phyloP scores from a whole-genome alignment of 2,797 vertebrate genomes.

The Tarsius wallacei region DNA sequence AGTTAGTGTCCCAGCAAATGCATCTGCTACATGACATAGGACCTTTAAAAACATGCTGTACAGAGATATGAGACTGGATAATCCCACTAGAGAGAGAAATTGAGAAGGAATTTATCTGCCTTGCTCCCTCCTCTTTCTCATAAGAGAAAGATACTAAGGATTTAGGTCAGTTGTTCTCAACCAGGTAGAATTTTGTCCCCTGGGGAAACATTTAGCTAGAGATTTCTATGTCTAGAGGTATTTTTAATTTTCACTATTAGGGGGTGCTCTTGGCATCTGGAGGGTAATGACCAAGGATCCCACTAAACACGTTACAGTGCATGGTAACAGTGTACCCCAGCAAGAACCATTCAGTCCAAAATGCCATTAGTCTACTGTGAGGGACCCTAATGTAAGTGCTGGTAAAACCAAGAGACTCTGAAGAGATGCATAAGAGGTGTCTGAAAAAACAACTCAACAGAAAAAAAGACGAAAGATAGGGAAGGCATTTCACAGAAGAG shows the following conservation, averaged over 20 bases:
- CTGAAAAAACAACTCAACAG: neutral
- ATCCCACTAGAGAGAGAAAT: neutral
- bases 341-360: conserved; percentile 14
- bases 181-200: neutral
- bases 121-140: neutral
- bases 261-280: neutral
- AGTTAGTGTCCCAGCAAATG: neutral
- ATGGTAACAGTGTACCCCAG: neutral
- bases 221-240: neutral
- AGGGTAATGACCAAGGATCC: neutral
- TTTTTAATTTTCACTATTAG: neutral
- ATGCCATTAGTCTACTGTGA: neutral
- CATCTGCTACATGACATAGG: neutral
- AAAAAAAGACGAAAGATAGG: neutral
- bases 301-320: neutral
- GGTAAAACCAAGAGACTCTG: neutral
- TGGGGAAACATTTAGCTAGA: neutral
- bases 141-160: neutral
- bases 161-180: conserved; percentile 3
- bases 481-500: conserved; percentile 59
- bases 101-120: neutral
- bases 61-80: neutral
- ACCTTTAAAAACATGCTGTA: neutral
- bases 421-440: neutral
- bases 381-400: neutral